Evolutionary conservation across 2,113 vertebrate species (phyloP).

Genomic region (Abramis brama): DNA sequence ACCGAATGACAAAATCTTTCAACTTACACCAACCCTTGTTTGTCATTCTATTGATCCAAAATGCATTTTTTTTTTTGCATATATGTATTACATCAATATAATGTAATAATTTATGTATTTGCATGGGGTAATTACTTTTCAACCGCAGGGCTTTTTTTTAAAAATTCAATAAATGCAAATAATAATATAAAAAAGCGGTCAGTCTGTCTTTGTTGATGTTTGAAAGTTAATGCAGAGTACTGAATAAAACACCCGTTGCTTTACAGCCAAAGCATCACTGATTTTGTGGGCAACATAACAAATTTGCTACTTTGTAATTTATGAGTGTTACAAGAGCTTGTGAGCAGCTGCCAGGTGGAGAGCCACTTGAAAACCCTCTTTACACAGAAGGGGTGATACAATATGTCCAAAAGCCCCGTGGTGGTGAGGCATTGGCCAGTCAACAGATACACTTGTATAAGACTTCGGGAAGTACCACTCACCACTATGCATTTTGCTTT

Average conservation of each 20-base stretch:
- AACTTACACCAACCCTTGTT: neutral
- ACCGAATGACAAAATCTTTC: neutral
- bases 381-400: slow-evolving; percentile 41
- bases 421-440: slow-evolving; percentile 41
- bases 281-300: slow-evolving; percentile 32
- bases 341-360: slow-evolving; percentile 39
- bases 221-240: neutral
- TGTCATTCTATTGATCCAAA: neutral
- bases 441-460: slow-evolving; percentile 16
- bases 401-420: slow-evolving; percentile 31
- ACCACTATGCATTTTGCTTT: slow-evolving; percentile 4
- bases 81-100: neutral
- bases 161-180: neutral
- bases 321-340: slow-evolving; percentile 1
- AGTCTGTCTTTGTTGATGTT: neutral
- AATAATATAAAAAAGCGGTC: neutral
- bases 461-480: neutral
- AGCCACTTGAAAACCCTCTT: slow-evolving; percentile 33
- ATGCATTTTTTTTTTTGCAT: neutral
- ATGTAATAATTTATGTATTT: neutral
- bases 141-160: neutral
- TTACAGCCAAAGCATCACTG: neutral
- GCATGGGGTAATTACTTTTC: neutral
- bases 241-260: neutral
- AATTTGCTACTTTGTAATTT: slow-evolving; percentile 32